Conservation (phyloP, 2,113 vertebrate species). For the Erpornis zantholeuca region DNA sequence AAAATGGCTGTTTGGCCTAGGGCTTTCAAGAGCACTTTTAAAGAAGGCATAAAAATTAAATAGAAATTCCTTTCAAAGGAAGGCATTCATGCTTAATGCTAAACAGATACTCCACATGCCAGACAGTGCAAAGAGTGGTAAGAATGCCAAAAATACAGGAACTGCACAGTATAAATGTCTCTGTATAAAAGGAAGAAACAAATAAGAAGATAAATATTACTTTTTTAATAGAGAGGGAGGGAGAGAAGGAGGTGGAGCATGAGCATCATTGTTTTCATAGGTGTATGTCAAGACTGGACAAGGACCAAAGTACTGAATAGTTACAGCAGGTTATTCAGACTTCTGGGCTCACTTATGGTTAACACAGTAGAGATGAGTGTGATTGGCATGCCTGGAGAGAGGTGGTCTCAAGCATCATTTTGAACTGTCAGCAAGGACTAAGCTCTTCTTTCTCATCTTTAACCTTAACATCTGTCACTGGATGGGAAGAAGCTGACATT, state of each 20-base stretch:
- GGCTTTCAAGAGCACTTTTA: background rate
- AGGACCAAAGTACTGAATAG: background rate
- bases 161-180: background rate
- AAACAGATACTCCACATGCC: background rate
- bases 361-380: background rate
- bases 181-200: background rate
- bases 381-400: background rate
- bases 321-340: background rate
- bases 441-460: background rate
- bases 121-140: background rate
- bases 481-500: background rate
- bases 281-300: background rate
- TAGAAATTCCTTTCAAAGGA: background rate
- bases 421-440: background rate
- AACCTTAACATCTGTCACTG: background rate
- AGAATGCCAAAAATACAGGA: background rate
- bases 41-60: background rate
- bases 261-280: background rate
- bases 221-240: too few relatives aligned
- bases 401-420: background rate
- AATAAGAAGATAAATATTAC: background rate
- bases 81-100: conserved; percentile 15
- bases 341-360: background rate
- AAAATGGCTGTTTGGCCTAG: background rate
- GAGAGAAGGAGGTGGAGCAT: background rate